These are phyloP conservation scores for Heliconius ismenius DNA, from an alignment of 2,888 invertebrate genomes.

Conservation along the genomic window DNA sequence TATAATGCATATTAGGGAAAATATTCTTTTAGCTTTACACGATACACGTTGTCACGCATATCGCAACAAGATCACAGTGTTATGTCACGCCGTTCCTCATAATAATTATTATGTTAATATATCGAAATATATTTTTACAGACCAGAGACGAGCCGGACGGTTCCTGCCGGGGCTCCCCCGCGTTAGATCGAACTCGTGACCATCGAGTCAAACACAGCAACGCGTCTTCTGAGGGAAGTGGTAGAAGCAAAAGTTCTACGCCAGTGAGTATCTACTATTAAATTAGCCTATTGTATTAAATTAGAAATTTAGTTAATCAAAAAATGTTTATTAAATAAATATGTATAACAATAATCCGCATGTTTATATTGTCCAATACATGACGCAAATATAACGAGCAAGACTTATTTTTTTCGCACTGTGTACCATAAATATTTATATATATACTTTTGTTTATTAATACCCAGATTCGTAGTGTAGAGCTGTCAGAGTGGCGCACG, in stretches of 20 bases:
- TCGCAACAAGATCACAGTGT: too few relatives aligned
- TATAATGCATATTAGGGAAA: too few relatives aligned
- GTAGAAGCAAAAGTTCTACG: conserved; percentile 79
- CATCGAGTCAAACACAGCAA: conserved; percentile 68
- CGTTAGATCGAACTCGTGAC: conserved; percentile 62
- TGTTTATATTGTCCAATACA: too few relatives aligned
- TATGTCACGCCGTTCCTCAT: too few relatives aligned
- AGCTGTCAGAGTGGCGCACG: conserved; percentile 72
- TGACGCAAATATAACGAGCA: too few relatives aligned
- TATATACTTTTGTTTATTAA: background rate
- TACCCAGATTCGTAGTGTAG: conserved; percentile 65
- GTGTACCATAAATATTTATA: background rate
- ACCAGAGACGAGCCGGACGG: conserved; percentile 88
- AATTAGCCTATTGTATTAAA: too few relatives aligned
- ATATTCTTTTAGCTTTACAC: too few relatives aligned
- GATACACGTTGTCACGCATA: too few relatives aligned
- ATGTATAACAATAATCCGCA: too few relatives aligned
- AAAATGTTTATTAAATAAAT: too few relatives aligned
- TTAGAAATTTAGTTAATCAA: too few relatives aligned
- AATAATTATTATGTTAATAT: background rate
- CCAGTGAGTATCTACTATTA: conserved; percentile 55
- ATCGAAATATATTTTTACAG: conserved; percentile 51
- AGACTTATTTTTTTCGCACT: too few relatives aligned
- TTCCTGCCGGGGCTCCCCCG: conserved; percentile 84
- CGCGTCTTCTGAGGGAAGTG: conserved; percentile 78